phyloP scores from a whole-genome alignment of 2,797 vertebrate species.

The Sebastiscus tertius region DNA sequence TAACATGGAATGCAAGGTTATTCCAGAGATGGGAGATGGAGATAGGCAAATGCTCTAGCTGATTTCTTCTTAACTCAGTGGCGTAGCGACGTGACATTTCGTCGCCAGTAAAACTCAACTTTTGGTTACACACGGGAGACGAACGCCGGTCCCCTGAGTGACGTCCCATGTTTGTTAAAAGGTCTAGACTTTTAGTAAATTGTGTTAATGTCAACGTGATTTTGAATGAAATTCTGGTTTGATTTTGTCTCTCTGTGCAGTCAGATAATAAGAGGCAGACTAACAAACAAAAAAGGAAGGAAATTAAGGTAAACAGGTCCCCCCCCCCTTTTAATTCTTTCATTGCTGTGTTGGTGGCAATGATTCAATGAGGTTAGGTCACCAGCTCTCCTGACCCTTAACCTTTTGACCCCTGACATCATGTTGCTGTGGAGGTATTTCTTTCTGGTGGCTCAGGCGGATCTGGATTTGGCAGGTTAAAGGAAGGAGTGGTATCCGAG shows the following conservation, averaged over 20 bases:
- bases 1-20: too few relatives aligned
- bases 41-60: too few relatives aligned
- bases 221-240: neutral
- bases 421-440: slow-evolving; percentile 61
- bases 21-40: too few relatives aligned
- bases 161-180: neutral
- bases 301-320: neutral
- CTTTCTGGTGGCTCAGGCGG: slow-evolving; percentile 49
- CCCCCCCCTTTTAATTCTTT: slow-evolving; percentile 7
- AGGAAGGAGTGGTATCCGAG: slow-evolving; percentile 75
- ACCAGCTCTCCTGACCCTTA: slow-evolving; percentile 58
- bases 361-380: slow-evolving; percentile 65
- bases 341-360: slow-evolving; percentile 6
- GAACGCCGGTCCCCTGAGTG: neutral
- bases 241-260: rapidly evolving
- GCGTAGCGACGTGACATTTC: rapidly evolving
- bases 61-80: neutral
- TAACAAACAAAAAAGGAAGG: neutral
- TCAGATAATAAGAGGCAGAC: neutral
- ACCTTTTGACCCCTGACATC: slow-evolving; percentile 69
- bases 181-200: neutral
- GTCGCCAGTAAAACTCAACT: neutral
- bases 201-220: neutral
- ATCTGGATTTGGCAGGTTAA: slow-evolving; percentile 68
- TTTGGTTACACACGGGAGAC: neutral